Percentiles rank a stretch among this genome's conserved stretches.
phyloP scores from a whole-genome alignment of 2,113 vertebrate species.

The Stercorarius parasiticus region DNA sequence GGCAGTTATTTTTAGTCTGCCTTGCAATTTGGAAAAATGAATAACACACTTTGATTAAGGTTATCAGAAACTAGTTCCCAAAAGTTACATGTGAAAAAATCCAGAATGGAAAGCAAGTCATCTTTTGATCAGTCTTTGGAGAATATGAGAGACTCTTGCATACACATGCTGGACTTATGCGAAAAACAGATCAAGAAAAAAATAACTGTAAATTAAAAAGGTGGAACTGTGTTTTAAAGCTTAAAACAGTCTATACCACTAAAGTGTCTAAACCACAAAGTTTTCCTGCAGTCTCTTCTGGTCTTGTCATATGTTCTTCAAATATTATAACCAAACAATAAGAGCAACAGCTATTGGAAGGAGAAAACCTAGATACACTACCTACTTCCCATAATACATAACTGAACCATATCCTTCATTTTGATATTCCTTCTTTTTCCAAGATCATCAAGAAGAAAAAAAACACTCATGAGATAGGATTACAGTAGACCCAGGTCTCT shows the following conservation, averaged over 20 bases:
- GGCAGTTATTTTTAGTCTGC: background rate
- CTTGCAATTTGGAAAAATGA: background rate
- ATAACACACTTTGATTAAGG: background rate
- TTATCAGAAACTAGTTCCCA: background rate
- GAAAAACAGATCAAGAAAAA: background rate
- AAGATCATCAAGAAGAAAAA: background rate
- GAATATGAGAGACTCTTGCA: background rate
- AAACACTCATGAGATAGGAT: background rate
- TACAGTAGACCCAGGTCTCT: background rate
- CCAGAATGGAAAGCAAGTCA: background rate
- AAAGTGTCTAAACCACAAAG: background rate
- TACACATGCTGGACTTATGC: rapidly evolving
- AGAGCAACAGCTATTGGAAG: background rate
- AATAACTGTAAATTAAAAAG: background rate
- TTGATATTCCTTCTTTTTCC: background rate
- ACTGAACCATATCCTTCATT: background rate
- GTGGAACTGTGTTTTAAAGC: background rate
- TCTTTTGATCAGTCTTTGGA: background rate
- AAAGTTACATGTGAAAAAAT: background rate
- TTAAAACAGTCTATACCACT: background rate
- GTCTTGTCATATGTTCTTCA: background rate
- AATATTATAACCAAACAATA: background rate
- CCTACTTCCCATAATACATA: background rate
- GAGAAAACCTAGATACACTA: background rate
- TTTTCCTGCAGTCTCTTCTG: background rate